Evolutionary conservation across 2,797 vertebrate genomes (phyloP).

Genomic region (Lacerta agilis): DNA sequence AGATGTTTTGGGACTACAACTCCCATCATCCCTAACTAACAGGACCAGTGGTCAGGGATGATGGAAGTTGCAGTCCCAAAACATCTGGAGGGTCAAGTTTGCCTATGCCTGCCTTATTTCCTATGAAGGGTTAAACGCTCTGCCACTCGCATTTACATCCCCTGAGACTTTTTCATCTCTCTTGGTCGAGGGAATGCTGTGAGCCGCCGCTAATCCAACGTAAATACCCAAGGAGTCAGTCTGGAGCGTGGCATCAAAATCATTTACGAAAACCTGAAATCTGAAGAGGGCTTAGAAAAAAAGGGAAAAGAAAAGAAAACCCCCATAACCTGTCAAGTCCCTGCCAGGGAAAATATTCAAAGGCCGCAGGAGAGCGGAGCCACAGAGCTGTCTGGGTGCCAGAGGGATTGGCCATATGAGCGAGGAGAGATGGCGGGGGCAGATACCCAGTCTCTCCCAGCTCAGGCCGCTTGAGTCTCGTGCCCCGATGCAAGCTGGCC

Average conservation of each 20-base stretch:
- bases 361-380: not conserved
- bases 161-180: not conserved
- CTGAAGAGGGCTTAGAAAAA: slow-evolving; percentile 44
- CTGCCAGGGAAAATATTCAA: slow-evolving; percentile 54
- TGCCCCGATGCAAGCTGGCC: too few relatives aligned
- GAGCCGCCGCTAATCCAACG: slow-evolving; percentile 61
- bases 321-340: slow-evolving; percentile 46
- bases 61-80: too few relatives aligned
- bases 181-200: slow-evolving; percentile 42
- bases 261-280: slow-evolving; percentile 61
- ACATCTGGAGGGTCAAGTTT: too few relatives aligned
- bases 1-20: too few relatives aligned
- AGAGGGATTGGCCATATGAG: not conserved
- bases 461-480: not conserved
- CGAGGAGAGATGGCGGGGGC: not conserved
- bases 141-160: slow-evolving; percentile 33
- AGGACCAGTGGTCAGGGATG: too few relatives aligned
- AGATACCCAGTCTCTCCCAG: accelerated
- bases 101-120: too few relatives aligned
- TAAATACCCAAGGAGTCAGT: slow-evolving; percentile 73
- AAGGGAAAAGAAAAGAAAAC: slow-evolving; percentile 22
- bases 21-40: too few relatives aligned
- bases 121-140: not conserved
- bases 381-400: not conserved
- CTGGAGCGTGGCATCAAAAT: slow-evolving; percentile 57